Evolutionary conservation across 2,888 invertebrate species (phyloP), one percentile per base, ranked within the genome.

Genomic region (Aphidius colemani): DNA sequence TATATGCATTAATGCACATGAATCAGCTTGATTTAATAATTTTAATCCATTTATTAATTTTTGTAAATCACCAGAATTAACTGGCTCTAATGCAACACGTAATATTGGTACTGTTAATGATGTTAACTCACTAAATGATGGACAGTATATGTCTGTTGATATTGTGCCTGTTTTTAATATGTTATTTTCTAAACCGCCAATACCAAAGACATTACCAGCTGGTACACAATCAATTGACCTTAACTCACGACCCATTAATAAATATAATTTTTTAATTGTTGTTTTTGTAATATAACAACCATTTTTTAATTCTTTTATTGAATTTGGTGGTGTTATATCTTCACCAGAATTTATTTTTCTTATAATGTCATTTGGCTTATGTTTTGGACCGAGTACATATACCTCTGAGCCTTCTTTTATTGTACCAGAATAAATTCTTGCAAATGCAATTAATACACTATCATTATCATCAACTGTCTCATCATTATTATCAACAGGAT

Each of bases 241-340:
- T 61, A 98, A 81, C 75, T 98, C 98, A 71, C 95, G 87, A 7
- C 98, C 99, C 93, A 98, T 95, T 66, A 98, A 86, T 71, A 96
- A 85, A 78, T 94, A 99, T 1, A 99, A 83, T 66, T 92, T 89
- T 56, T 89, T 87, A 9, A 98, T 86, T 2, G 77, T 84, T 0
- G 86, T 80, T 76, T 84, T 85, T 13, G 90, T 90, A 8, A 92
- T 86, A 76, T 92, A 89, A 71, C 88, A 86, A 66, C 89, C 86
- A 59, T 84, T 83, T 66, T 84, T 85, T 62, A 89, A 82, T 75
- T 90, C 88, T 73, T 87, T 88, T 13, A 89, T 74, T 62, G 86
- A 86, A 70, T 85, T 79, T 69, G 82, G 78, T 53, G 83, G 71
- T 74, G 87, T 85, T 67, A 86, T 74, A 63, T 77, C 72, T 67